A percentile compares a stretch with the other conserved stretches of the same genome.
phyloP scores from a whole-genome alignment of 2,888 invertebrate genomes.

The Acrobasis repandana region DNA sequence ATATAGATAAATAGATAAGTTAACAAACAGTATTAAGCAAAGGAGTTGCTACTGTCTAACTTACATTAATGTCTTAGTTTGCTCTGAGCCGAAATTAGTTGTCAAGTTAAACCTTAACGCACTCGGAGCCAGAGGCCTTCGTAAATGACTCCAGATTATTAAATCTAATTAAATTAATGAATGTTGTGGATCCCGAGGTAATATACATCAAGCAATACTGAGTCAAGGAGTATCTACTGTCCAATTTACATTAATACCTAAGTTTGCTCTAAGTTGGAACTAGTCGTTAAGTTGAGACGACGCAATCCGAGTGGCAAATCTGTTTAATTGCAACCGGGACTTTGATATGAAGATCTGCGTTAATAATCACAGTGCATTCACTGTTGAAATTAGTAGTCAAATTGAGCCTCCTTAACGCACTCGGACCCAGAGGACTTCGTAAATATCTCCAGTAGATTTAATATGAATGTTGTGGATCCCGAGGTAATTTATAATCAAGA shows the following conservation, averaged over 20 bases:
- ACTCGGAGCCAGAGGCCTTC: neutral
- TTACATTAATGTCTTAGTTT: slow-evolving; percentile 13
- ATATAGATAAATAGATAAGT: too few species aligned
- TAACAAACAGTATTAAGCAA: too few species aligned
- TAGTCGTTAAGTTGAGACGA: slow-evolving; percentile 48
- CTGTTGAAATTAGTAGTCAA: too few species aligned
- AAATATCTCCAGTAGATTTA: too few species aligned
- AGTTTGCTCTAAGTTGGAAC: slow-evolving; percentile 39
- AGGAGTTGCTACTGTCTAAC: neutral
- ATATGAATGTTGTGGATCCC: too few species aligned
- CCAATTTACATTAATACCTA: slow-evolving; percentile 11
- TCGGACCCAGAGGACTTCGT: too few species aligned
- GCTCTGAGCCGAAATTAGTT: slow-evolving; percentile 43
- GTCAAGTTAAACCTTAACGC: slow-evolving; percentile 38
- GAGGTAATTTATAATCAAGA: too few species aligned
- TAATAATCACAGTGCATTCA: slow-evolving; percentile 41
- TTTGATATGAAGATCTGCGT: slow-evolving; percentile 43
- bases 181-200: neutral
- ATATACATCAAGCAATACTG: neutral
- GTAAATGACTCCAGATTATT: neutral
- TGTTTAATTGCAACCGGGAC: slow-evolving; percentile 63
- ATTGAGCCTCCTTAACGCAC: too few species aligned
- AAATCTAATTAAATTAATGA: slow-evolving; percentile 13
- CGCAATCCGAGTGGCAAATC: slow-evolving; percentile 58
- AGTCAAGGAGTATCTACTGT: neutral